These are phyloP conservation scores for Telenomus remus DNA, from an alignment of 1,140 invertebrate genomes.

Conservation along the genomic window DNA sequence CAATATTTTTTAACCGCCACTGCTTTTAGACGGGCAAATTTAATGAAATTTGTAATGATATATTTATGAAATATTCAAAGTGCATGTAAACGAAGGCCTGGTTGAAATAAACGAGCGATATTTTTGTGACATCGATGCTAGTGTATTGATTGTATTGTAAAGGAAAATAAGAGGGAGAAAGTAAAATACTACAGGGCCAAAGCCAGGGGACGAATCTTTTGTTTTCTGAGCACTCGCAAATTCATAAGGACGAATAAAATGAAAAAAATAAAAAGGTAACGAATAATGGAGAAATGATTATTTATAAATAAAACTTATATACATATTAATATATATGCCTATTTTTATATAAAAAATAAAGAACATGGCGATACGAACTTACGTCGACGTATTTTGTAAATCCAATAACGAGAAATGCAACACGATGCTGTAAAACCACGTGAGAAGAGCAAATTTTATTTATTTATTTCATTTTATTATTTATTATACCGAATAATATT, in stretches of 20 bases:
- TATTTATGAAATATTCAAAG: no score
- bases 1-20: constrained; percentile 25
- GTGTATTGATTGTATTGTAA: constrained; percentile 23
- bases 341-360: constrained; percentile 69
- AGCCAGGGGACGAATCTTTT: no score
- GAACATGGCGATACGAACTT: constrained; percentile 66
- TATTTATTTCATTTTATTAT: constrained; percentile 76
- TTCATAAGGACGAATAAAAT: constrained; percentile 29
- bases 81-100: no score
- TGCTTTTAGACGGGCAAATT: constrained; percentile 5
- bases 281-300: constrained; percentile 43
- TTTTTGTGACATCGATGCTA: constrained; percentile 32
- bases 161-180: constrained; percentile 21
- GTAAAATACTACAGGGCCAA: constrained; percentile 1
- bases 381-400: constrained; percentile 69
- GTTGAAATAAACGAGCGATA: background rate
- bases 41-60: no score
- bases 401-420: constrained; percentile 69
- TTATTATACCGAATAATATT: constrained; percentile 65
- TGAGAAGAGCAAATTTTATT: constrained; percentile 69
- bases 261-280: constrained; percentile 20
- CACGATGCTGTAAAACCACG: constrained; percentile 69
- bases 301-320: constrained; percentile 62
- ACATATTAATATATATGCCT: constrained; percentile 63
- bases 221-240: constrained; percentile 13